Evolutionary conservation across 1,140 invertebrate genomes (phyloP), one percentile per base, ranked within the genome.

Genomic region (Sycobia sp.): DNA sequence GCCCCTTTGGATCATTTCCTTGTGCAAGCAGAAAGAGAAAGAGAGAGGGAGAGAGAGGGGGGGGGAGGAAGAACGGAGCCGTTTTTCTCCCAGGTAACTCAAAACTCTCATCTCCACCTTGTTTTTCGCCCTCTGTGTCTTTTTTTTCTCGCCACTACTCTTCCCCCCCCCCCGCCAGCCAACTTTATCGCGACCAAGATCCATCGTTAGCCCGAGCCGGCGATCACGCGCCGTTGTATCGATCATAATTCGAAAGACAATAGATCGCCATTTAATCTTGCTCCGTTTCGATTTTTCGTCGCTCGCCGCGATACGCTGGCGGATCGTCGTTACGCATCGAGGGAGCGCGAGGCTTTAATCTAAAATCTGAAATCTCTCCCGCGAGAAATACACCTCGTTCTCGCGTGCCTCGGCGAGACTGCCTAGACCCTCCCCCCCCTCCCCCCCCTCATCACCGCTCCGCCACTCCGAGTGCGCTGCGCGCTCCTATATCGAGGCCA

Each of bases 181-280:
- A n/a, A n/a, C 3, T 14, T 2, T 39, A 38, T 39, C 41, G 32
- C 32, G 11, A 46, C 44, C 53, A 38, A 56, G 53, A 63, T 56
- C 29, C 43, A 55, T 61, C 49, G 53, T 3, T 16, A 34, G 20
- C n/a, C 10, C 20, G 43, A 16, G 41, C 22, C 11, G 4, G 23
- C 41, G 44, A 64, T 64, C 38, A 51, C 44, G 38, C 34, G 49
- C 14, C 18, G 54, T 51, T 58, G 43, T 16, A 59, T 58, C 49
- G 55, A 65, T 65, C 36, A 63, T 63, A 50, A 65, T 53, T 58
- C 53, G 59, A 59, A 46, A 65, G 55, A 59, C 62, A 65, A 59
- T 65, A 47, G 55, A 65, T 64, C 44, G 62, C n/a, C n/a, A n/a
- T 53, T 51, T 65, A 53, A 65, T 65, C 46, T 46, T 10, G 25